These are phyloP conservation scores for Corythoichthys haematopterus DNA, from an alignment of 2,113 vertebrate genomes.

Conservation along the genomic window DNA sequence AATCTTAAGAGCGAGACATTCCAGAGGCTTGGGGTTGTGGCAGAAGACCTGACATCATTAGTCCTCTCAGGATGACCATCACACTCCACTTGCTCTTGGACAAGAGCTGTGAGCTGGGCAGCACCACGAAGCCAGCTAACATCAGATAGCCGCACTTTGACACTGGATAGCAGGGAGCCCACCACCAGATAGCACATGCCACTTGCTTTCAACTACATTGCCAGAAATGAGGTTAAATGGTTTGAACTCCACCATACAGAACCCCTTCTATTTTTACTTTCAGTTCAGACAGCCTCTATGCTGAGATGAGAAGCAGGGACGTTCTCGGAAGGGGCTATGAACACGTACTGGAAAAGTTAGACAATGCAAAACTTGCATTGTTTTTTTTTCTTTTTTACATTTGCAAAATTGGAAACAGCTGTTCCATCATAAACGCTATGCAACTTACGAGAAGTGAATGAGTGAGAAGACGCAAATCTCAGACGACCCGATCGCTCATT, in stretches of 20 bases:
- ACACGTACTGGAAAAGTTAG: constrained; percentile 33
- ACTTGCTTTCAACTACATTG: constrained; percentile 56
- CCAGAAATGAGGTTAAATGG: constrained; percentile 68
- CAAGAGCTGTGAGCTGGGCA: constrained; percentile 50
- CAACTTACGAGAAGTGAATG: constrained; percentile 26
- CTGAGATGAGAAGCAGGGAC: constrained; percentile 32
- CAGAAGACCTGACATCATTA: constrained; percentile 59
- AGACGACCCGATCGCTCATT: constrained; percentile 17
- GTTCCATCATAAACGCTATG: constrained; percentile 32
- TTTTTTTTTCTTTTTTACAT: constrained; percentile 30
- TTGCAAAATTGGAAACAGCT: constrained; percentile 29
- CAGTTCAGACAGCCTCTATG: constrained; percentile 56
- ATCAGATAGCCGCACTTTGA: constrained; percentile 61
- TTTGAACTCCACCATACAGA: constrained; percentile 59
- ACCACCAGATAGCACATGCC: constrained; percentile 51
- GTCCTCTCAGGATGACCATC: constrained; percentile 41
- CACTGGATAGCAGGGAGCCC: constrained; percentile 53
- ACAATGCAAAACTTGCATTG: neutral
- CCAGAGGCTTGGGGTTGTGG: constrained; percentile 18
- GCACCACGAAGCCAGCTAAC: constrained; percentile 52
- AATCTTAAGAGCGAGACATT: constrained; percentile 47
- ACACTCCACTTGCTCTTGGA: constrained; percentile 45
- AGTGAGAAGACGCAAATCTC: constrained; percentile 33
- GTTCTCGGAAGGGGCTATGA: constrained; percentile 58
- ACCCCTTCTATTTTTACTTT: constrained; percentile 69